Base-by-base conservation (phyloP, 2,797 vertebrate genomes). In the Esox masquinongy region DNA sequence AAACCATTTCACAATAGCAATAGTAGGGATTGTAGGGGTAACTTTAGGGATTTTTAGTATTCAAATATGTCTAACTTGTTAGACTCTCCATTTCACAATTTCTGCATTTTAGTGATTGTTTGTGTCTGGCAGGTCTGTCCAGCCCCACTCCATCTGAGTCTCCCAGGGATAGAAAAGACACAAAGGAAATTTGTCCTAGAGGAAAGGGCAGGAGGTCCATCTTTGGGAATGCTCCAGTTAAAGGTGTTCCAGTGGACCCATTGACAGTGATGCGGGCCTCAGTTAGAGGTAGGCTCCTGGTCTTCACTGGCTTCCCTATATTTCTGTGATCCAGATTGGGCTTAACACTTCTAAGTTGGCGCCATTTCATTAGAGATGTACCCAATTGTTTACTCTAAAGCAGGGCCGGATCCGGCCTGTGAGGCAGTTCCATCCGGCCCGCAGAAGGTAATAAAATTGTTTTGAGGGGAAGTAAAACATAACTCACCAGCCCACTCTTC, bases 121-220 rank as follows among this genome's bases (percentile, higher is more conserved):
- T 88, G 87, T 94, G 93, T 93, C 92, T 86, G 78, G 83, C 93
- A 99, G 98, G 98, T 89, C 94, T 99, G 91, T 97, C 98, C 88
- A 98, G 97, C 51, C 93, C 98, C 91, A 98, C 97, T 89, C 95
- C 97, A 68, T 93, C 95, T 85, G 95, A 95, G 93, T 98, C 96
- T 80, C 93, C 91, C 91, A 95, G 97, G 91, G 56, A 61, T 3
- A 96, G 95, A 90, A 99, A 99, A 93, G 98, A 99, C 92, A 93
- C 9, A 61, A 22, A 61, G 56, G 56, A 61, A 5, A 4, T 61
- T 11, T 61, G n/a, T 61, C 56, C 56, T 24, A 61, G 22, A 61
- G 22, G 97, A 82, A 98, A 98, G 93, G 94, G 94, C 95, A 97
- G 97, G 96, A 99, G 98, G 95, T 99, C 96, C 93, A 98, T 99